Evolutionary conservation across 2,113 vertebrate genomes (phyloP).

Genomic region (Micronisus gabar): DNA sequence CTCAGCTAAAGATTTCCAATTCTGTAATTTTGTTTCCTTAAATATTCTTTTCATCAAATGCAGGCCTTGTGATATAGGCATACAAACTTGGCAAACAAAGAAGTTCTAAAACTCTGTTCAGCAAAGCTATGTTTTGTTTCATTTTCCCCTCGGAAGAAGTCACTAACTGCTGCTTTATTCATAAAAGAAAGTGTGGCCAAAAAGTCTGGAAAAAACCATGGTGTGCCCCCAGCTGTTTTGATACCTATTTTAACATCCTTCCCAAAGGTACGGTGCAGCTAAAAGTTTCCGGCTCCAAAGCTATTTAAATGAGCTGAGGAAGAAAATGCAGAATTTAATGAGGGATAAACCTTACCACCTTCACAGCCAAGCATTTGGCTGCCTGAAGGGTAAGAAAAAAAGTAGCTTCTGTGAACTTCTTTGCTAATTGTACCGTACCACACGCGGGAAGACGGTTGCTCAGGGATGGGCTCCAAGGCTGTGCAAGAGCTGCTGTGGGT

Average conservation of each 20-base stretch:
- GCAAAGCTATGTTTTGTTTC: not conserved
- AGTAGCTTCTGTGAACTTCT: not conserved
- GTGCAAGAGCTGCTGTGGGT: fast-evolving
- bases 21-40: not conserved
- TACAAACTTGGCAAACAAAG: not conserved
- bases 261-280: not conserved
- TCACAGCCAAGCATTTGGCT: not conserved
- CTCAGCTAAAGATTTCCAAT: not conserved
- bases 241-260: not conserved
- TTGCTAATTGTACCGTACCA: not conserved
- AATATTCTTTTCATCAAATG: not conserved
- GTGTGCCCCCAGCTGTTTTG: not conserved
- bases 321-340: not conserved
- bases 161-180: not conserved
- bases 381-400: not conserved
- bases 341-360: not conserved
- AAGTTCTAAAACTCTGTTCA: not conserved
- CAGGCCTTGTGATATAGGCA: not conserved
- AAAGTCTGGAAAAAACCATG: not conserved
- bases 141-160: not conserved
- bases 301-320: not conserved
- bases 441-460: fast-evolving
- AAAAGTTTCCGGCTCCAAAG: not conserved
- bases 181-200: not conserved
- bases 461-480: fast-evolving